A percentile compares a stretch with the other conserved stretches of the same genome.
phyloP scores from a whole-genome alignment of 2,113 vertebrate species.

The Chaenogobius annularis region DNA sequence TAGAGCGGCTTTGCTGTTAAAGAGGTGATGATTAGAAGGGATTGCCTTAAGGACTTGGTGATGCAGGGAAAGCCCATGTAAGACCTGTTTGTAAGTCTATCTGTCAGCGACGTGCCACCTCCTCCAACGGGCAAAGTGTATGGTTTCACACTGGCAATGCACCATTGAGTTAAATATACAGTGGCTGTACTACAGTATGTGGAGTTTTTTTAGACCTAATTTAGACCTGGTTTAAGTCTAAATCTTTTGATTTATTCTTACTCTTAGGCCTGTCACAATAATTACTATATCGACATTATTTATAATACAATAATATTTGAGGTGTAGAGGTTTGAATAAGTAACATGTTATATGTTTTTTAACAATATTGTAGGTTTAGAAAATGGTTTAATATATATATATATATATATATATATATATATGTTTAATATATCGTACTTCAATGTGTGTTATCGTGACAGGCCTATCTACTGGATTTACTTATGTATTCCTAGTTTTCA shows the following conservation, averaged over 20 bases:
- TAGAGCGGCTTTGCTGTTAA: conserved; percentile 34
- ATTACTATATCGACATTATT: too few species aligned
- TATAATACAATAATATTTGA: too few species aligned
- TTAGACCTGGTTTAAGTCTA: background rate
- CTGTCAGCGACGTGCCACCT: conserved; percentile 14
- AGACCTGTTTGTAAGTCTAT: conserved; percentile 60
- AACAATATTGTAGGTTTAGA: too few species aligned
- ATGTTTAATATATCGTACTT: too few species aligned
- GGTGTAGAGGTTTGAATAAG: too few species aligned
- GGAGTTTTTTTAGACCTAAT: background rate
- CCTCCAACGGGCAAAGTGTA: conserved; percentile 4
- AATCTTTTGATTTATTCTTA: background rate
- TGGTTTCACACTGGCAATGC: conserved; percentile 2
- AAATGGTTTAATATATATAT: too few species aligned
- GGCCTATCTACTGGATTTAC: too few species aligned
- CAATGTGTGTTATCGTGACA: too few species aligned
- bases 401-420: too few species aligned
- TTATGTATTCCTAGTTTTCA: background rate
- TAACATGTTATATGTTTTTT: too few species aligned
- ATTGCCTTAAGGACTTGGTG: conserved; percentile 27
- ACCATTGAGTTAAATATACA: background rate
- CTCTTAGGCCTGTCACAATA: too few species aligned
- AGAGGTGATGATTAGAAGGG: conserved; percentile 40
- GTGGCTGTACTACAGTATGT: background rate
- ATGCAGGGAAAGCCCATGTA: conserved; percentile 45